These are phyloP conservation scores for Chlorops oryzae DNA, from an alignment of 1,140 invertebrate genomes.

Conservation along the genomic window DNA sequence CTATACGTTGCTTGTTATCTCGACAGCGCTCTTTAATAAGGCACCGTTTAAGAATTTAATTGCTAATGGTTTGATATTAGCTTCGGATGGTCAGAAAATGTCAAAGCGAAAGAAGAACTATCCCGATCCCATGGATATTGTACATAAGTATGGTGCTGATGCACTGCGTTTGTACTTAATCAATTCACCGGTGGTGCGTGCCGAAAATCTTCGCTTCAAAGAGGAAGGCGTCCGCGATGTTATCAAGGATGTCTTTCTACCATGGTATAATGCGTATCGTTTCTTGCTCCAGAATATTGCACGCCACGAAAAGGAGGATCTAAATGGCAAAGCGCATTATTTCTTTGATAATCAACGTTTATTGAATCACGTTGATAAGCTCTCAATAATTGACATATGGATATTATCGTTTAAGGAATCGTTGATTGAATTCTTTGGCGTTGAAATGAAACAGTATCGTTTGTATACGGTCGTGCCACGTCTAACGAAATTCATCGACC, in stretches of 20 bases:
- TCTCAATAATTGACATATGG: conserved; percentile 96
- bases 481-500: conserved; percentile 93
- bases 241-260: conserved; percentile 95
- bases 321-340: conserved; percentile 49
- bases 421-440: conserved; percentile 77
- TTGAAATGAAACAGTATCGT: conserved; percentile 91
- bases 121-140: conserved; percentile 89
- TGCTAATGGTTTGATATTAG: conserved; percentile 90
- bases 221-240: conserved; percentile 95
- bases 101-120: conserved; percentile 99
- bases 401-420: conserved; percentile 95
- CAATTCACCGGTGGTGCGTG: conserved; percentile 96
- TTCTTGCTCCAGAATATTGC: conserved; percentile 92
- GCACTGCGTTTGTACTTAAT: conserved; percentile 93
- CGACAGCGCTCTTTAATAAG: conserved; percentile 93
- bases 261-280: conserved; percentile 98
- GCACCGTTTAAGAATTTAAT: conserved; percentile 98
- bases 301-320: conserved; percentile 67
- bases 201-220: conserved; percentile 93
- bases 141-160: conserved; percentile 94
- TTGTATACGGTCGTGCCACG: conserved; percentile 93
- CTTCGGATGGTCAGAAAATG: conserved; percentile 98
- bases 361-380: conserved; percentile 35
- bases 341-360: conserved; percentile 57
- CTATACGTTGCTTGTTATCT: conserved; percentile 94